A percentile compares a stretch with the other conserved stretches of the same genome.
These are phyloP conservation scores for Drosophila mojavensis DNA, from an alignment of 1,140 invertebrate species.

Conservation along the genomic window DNA sequence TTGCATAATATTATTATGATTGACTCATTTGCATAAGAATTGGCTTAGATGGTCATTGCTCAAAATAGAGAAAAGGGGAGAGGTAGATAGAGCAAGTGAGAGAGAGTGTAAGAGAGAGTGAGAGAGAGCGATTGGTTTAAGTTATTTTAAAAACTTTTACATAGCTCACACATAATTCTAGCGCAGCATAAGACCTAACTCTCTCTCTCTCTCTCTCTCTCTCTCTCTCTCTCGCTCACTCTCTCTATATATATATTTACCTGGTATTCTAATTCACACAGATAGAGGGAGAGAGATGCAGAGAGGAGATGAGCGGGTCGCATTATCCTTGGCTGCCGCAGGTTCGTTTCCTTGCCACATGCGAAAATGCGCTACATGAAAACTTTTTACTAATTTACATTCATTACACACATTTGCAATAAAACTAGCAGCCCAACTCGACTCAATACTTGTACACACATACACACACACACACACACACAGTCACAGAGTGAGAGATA, in stretches of 20 bases:
- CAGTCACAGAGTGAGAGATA: constrained; percentile 3
- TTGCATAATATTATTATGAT: constrained; percentile 47
- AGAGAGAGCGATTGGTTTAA: too few relatives aligned
- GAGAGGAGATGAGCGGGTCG: too few relatives aligned
- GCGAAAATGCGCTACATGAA: constrained; percentile 50
- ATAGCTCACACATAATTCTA: too few relatives aligned
- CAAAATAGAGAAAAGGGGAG: neutral
- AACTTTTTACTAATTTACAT: constrained; percentile 82
- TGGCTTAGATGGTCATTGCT: constrained; percentile 72
- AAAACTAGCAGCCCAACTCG: constrained; percentile 69
- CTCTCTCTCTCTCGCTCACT: too few relatives aligned
- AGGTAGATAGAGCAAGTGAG: too few relatives aligned
- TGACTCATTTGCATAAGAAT: constrained; percentile 70
- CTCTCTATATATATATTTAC: constrained; percentile 33
- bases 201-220: too few relatives aligned
- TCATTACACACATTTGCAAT: constrained; percentile 82
- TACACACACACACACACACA: constrained; percentile 14
- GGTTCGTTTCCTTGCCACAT: constrained; percentile 53
- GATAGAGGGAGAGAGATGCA: too few relatives aligned
- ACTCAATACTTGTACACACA: constrained; percentile 43
- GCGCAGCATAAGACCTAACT: too few relatives aligned
- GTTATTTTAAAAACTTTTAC: too few relatives aligned
- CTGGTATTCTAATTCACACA: constrained; percentile 70
- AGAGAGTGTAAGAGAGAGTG: too few relatives aligned
- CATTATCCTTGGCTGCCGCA: constrained; percentile 68